phyloP scores from a whole-genome alignment of 2,888 invertebrate genomes.

The Acanthoscelides obtectus region DNA sequence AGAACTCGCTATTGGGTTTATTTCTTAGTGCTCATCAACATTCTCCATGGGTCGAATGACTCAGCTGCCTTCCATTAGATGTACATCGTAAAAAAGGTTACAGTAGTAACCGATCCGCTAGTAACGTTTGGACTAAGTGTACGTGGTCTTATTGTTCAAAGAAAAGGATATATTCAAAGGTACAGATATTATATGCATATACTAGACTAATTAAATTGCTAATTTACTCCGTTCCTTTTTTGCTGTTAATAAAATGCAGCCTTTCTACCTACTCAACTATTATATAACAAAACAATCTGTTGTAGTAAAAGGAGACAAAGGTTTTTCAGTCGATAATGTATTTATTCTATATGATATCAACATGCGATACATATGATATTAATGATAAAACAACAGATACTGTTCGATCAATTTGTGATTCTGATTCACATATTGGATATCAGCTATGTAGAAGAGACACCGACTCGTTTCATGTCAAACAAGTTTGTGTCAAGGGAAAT shows the following conservation, averaged over 20 bases:
- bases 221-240: no score
- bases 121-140: no score
- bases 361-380: background rate
- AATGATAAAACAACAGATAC: background rate
- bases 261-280: background rate
- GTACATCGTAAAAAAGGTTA: no score
- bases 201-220: no score
- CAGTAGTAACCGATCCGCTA: no score
- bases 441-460: background rate
- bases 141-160: no score
- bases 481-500: background rate
- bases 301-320: background rate
- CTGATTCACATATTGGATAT: background rate
- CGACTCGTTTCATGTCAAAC: background rate
- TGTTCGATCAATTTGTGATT: background rate
- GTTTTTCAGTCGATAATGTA: background rate
- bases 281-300: background rate
- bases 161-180: no score
- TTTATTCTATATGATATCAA: background rate
- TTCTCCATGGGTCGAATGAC: no score
- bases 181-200: no score
- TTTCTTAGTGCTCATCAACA: no score
- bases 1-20: no score
- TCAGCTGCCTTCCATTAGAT: no score
- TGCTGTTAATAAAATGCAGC: background rate